Evolutionary conservation across 2,888 invertebrate genomes (phyloP).

Genomic region (Eupithecia exiguata): DNA sequence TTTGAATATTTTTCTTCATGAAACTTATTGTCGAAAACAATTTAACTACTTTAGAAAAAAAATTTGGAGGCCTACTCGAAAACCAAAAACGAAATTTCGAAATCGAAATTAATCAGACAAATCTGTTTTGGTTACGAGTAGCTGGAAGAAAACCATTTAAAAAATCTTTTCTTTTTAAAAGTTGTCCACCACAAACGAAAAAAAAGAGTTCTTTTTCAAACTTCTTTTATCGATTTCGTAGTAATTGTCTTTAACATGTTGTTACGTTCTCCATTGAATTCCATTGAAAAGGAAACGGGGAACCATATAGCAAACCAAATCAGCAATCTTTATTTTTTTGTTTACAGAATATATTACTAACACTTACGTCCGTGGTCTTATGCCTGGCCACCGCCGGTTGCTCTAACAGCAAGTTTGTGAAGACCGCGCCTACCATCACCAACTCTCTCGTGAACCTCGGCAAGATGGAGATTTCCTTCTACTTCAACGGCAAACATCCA

Average conservation of each 20-base stretch:
- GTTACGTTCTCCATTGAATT: no score
- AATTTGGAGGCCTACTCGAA: not conserved
- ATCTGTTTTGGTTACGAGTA: no score
- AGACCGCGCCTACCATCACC: constrained; percentile 63
- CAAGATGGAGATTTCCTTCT: constrained; percentile 74
- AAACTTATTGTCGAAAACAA: not conserved
- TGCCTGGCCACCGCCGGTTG: constrained; percentile 47
- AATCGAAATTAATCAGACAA: no score
- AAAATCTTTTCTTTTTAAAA: no score
- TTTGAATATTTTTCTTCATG: not conserved
- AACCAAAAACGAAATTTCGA: not conserved
- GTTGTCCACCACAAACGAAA: no score
- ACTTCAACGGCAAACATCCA: constrained; percentile 63
- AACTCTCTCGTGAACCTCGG: constrained; percentile 75
- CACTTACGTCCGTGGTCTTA: constrained; percentile 47
- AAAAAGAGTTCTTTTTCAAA: no score
- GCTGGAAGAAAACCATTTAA: no score
- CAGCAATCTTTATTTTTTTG: not conserved
- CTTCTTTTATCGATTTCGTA: no score
- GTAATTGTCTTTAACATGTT: no score
- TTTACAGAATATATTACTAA: constrained; percentile 30
- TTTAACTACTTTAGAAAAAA: not conserved
- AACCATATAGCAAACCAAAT: no score
- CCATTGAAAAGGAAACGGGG: no score
- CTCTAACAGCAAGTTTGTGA: constrained; percentile 55